Evolutionary conservation across 2,797 vertebrate species (phyloP).

Genomic region (Squalus acanthias): DNA sequence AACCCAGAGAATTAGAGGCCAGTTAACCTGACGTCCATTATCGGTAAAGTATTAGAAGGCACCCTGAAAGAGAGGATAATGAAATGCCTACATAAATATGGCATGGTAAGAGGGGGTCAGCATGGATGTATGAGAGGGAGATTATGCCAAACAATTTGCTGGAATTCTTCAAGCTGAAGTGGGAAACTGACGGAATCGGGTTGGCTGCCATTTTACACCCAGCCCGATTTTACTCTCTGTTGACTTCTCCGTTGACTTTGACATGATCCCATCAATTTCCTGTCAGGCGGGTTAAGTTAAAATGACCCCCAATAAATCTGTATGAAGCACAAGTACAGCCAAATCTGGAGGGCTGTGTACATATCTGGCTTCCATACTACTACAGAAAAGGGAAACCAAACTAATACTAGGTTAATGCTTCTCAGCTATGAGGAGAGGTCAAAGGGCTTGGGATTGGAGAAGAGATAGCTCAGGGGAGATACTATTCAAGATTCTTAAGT

Average conservation of each 20-base stretch:
- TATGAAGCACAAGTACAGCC: neutral
- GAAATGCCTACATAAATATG: neutral
- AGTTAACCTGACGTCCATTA: neutral
- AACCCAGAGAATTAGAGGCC: neutral
- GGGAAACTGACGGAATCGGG: neutral
- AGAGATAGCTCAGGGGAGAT: neutral
- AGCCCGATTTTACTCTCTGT: neutral
- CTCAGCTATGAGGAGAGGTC: neutral
- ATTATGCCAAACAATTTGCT: neutral
- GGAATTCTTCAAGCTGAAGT: neutral
- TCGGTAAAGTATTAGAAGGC: neutral
- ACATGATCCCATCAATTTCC: neutral
- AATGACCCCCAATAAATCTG: neutral
- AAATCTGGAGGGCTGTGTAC: neutral
- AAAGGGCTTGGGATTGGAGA: neutral
- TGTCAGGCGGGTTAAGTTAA: neutral
- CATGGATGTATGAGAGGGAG: neutral
- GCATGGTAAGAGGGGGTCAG: neutral
- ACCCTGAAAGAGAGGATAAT: neutral
- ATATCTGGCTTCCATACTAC: neutral
- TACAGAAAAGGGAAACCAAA: neutral
- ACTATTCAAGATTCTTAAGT: neutral
- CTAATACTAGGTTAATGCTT: neutral
- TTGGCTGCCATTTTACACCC: neutral
- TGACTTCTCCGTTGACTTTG: neutral